phyloP scores from a whole-genome alignment of 2,888 invertebrate genomes.

The Melipona bicolor region DNA sequence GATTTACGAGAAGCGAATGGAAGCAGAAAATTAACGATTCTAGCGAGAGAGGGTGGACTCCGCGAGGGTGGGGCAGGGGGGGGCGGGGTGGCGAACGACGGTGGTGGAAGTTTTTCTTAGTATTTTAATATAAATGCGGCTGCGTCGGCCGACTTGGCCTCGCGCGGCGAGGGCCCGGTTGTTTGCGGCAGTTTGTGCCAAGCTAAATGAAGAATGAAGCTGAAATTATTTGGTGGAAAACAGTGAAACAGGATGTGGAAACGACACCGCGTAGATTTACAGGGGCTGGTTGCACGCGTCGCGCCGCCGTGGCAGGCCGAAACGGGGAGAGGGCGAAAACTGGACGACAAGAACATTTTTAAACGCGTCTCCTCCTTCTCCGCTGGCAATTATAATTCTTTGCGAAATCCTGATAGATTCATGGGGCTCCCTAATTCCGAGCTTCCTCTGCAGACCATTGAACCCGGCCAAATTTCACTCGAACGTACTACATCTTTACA shows the following conservation, averaged over 20 bases:
- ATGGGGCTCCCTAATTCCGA: background rate
- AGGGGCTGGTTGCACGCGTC: conserved; percentile 70
- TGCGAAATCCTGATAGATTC: conserved; percentile 31
- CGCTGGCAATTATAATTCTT: conserved; percentile 59
- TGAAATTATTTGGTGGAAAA: conserved; percentile 84
- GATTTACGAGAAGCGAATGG: conserved; percentile 84
- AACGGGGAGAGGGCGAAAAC: conserved; percentile 2
- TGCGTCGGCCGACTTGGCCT: conserved; percentile 74
- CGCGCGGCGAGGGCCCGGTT: conserved; percentile 76
- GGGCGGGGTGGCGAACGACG: conserved; percentile 44
- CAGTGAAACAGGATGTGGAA: conserved; percentile 84
- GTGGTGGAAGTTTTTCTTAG: conserved; percentile 83
- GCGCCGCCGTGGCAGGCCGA: background rate
- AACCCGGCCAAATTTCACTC: background rate
- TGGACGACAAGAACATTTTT: conserved; percentile 65
- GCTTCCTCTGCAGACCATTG: background rate
- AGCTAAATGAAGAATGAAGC: conserved; percentile 85
- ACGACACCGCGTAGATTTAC: conserved; percentile 83
- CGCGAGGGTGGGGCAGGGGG: conserved; percentile 45
- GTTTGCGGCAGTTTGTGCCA: conserved; percentile 84
- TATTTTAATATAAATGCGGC: conserved; percentile 84
- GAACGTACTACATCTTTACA: background rate
- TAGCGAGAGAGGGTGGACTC: conserved; percentile 51
- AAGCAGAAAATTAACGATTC: conserved; percentile 85
- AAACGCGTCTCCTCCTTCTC: conserved; percentile 45